These are phyloP conservation scores for Lycia hirtaria DNA, from an alignment of 2,888 invertebrate genomes.

Conservation along the genomic window DNA sequence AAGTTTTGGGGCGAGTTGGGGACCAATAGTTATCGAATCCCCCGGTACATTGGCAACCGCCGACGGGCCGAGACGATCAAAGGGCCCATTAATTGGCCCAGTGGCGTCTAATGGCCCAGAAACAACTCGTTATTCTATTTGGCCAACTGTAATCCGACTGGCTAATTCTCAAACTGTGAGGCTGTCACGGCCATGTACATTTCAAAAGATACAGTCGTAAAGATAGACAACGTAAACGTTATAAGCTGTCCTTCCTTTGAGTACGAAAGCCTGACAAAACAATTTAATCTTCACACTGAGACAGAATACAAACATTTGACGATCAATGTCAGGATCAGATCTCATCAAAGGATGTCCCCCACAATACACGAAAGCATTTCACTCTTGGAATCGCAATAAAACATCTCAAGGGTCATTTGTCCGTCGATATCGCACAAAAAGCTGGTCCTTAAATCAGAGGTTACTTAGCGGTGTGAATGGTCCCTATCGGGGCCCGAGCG, in stretches of 20 bases:
- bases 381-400: conserved; percentile 36
- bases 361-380: conserved; percentile 19
- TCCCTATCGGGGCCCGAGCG: conserved; percentile 53
- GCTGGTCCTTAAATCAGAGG: conserved; percentile 53
- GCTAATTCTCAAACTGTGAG: no score
- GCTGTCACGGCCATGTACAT: no score
- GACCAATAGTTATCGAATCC: conserved; percentile 26
- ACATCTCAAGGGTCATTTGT: conserved; percentile 46
- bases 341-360: conserved; percentile 15
- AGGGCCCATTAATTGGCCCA: conserved; percentile 29
- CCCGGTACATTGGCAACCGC: conserved; percentile 20
- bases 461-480: conserved; percentile 60
- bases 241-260: no score
- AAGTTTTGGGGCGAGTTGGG: conserved; percentile 19
- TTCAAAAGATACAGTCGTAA: no score
- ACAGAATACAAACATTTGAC: neutral
- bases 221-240: no score
- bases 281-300: no score
- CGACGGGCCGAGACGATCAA: conserved; percentile 28
- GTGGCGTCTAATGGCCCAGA: conserved; percentile 26
- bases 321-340: conserved; percentile 5
- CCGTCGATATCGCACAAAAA: conserved; percentile 41
- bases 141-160: conserved; percentile 12
- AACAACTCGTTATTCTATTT: conserved; percentile 30
- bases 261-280: no score